Base-by-base conservation (phyloP, 2,888 invertebrate species). In the Aphelenchoides bicaudatus region DNA sequence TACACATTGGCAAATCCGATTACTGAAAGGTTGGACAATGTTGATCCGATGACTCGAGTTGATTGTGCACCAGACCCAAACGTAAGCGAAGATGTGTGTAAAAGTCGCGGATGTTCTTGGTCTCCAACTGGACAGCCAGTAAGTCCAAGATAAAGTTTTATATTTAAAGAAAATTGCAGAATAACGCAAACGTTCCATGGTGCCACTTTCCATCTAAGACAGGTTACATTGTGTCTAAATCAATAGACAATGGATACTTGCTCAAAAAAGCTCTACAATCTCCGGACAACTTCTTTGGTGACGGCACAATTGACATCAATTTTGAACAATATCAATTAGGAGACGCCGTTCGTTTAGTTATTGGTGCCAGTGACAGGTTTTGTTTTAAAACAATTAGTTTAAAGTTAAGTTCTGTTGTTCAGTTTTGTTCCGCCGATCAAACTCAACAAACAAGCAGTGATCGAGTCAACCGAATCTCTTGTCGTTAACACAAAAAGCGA, bases 71-170 rank as follows among this genome's bases (percentile, higher is more conserved):
- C 52, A 19, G 73, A 72, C 38, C 65, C 66, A 16, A 65, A 62
- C 31, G 66, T 65, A 0, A 58, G 34, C 46, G 63, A 70, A 46
- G 50, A 61, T 8, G 30, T 38, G 10, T 74, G 74, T 53, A 64
- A 67, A 51, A 63, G 63, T 4, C 56, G 72, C 48, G 74, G 73
- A 53, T 74, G 74, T 43, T 39, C 55, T 21, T 74, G 72, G 72
- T 10, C 10, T 43, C 43, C 43, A 6, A 43, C 43, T 43, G 16
- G 21, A n/a, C 16, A 19, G 23, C 23, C 43, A 21, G 43, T 43
- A 25, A 43, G 43, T 43, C 23, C 43, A n/a, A n/a, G n/a, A n/a
- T 43, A 25, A 8, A 21, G 43, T 43, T 43, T 43, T 13, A 6
- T 13, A 23, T 28, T 2, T 13, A 51, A 51, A 28, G 28, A 2